Conservation (phyloP, 2,113 vertebrate species). For the Pipa parva region DNA sequence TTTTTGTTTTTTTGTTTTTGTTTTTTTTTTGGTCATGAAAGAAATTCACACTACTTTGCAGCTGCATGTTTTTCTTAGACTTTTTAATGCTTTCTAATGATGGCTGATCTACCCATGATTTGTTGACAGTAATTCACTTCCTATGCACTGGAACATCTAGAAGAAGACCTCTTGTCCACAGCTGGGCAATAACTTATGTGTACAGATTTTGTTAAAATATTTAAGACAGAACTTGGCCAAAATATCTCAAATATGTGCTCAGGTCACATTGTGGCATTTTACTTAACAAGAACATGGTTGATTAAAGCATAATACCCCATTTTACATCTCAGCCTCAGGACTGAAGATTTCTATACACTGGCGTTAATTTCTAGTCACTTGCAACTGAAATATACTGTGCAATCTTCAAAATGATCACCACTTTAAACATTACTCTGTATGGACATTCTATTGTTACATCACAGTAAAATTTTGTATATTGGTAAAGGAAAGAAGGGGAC, state of each 20-base stretch:
- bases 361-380: conserved; percentile 1
- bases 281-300: conserved; percentile 9
- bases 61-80: conserved; percentile 39
- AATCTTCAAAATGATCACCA: conserved; percentile 5
- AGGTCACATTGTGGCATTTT: conserved; percentile 29
- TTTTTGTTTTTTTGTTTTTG: too few relatives aligned
- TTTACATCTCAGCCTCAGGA: conserved; percentile 29
- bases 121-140: conserved; percentile 6
- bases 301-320: conserved; percentile 11
- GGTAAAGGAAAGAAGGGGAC: not conserved
- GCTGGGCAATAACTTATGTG: conserved; percentile 22
- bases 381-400: not conserved
- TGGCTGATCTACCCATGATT: conserved; percentile 14
- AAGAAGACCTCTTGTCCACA: conserved; percentile 8
- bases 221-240: conserved; percentile 11
- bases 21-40: conserved; percentile 21
- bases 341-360: conserved; percentile 16
- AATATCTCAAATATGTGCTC: conserved; percentile 20
- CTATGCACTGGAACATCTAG: conserved; percentile 25
- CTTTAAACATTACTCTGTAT: conserved; percentile 1
- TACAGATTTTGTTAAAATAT: conserved; percentile 22
- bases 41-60: conserved; percentile 13
- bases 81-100: conserved; percentile 34
- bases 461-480: conserved; percentile 18
- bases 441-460: not conserved